Conservation (phyloP, 2,797 vertebrate species). For the Enteromius thamalakanensis region DNA sequence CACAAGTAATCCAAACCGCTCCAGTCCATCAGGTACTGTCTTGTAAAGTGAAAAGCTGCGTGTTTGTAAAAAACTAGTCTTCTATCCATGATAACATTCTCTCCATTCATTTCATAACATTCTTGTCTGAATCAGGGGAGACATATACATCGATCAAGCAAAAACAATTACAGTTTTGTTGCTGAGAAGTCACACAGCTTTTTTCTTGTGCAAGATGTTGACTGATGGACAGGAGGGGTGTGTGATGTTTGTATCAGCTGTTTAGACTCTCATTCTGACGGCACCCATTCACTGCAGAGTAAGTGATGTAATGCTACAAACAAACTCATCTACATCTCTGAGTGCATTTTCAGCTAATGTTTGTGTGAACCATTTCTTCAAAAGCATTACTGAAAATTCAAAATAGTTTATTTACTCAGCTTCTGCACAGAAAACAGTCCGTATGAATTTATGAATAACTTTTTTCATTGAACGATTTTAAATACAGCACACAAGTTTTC, state of each 20-base stretch:
- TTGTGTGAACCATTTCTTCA: not conserved
- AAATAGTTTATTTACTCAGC: not conserved
- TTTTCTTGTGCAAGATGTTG: not conserved
- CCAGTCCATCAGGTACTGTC: not conserved
- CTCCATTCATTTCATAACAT: not conserved
- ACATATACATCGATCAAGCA: not conserved
- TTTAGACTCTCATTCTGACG: not conserved
- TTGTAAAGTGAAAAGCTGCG: not conserved
- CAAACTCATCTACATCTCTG: not conserved
- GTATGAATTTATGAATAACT: not conserved
- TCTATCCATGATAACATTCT: not conserved
- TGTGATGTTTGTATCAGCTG: not conserved
- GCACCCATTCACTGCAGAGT: not conserved
- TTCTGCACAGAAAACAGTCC: not conserved
- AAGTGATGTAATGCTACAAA: not conserved
- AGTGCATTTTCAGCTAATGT: not conserved
- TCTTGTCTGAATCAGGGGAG: not conserved
- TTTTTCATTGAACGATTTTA: not conserved
- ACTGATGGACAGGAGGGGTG: not conserved
- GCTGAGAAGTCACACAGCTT: not conserved
- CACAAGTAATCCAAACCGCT: not conserved
- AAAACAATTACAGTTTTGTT: not conserved
- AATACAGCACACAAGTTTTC: not conserved
- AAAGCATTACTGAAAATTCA: not conserved
- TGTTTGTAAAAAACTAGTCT: not conserved